Evolutionary conservation across 1,140 invertebrate species (phyloP).

Genomic region (Heliothis subflexa): DNA sequence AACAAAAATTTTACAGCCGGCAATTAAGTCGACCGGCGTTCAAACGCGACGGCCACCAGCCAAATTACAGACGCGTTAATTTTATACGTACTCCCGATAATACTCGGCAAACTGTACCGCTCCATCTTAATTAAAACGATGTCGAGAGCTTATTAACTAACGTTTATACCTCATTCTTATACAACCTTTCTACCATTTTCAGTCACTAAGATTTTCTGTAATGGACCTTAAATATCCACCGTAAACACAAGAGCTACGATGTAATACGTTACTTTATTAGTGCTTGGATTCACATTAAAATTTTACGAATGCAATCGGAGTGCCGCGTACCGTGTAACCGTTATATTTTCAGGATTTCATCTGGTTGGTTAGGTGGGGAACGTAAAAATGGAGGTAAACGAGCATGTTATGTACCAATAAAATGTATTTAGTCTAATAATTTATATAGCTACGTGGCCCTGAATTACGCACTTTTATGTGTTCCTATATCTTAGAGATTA

Average conservation of each 20-base stretch:
- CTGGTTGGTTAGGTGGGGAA: constrained; percentile 20
- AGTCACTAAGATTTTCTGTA: constrained; percentile 52
- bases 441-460: background rate
- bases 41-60: constrained; percentile 46
- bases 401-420: constrained; percentile 7
- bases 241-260: constrained; percentile 49
- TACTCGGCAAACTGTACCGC: constrained; percentile 45
- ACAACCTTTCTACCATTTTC: constrained; percentile 44
- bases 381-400: constrained; percentile 36
- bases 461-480: constrained; percentile 12
- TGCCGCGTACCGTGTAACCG: constrained; percentile 17
- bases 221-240: constrained; percentile 37
- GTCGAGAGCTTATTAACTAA: constrained; percentile 54
- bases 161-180: constrained; percentile 58
- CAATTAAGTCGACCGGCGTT: constrained; percentile 59
- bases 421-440: constrained; percentile 30
- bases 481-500: background rate
- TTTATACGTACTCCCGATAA: constrained; percentile 51
- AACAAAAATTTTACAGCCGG: constrained; percentile 68
- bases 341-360: constrained; percentile 33
- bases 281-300: constrained; percentile 24
- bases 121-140: constrained; percentile 59
- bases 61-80: constrained; percentile 52
- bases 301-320: constrained; percentile 46
- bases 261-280: constrained; percentile 32